Evolutionary conservation across 1,140 invertebrate genomes (phyloP), one percentile per base, ranked within the genome.

Genomic region (Hydropsyche tenuis): DNA sequence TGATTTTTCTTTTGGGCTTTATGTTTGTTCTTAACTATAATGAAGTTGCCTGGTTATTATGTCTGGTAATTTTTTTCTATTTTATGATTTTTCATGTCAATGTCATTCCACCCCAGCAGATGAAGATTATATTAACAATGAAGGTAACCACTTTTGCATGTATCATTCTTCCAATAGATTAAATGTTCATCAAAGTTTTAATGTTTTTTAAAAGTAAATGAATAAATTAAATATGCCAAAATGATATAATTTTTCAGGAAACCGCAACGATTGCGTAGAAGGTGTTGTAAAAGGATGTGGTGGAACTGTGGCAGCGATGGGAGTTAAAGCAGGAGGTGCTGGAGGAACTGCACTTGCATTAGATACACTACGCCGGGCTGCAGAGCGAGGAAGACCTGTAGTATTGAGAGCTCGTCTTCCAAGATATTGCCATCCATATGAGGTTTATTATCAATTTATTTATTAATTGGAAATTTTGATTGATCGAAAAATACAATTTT

Each of bases 341-440:
- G 87, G 90, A 80, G 86, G 87, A 80, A 86, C 89, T 77, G 86
- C 92, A 81, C 89, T 90, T 30, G 85, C 86, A 69, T n/a, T 60
- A 23, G 90, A 92, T 82, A 90, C 90, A 11, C 84, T 92, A 46
- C 87, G 88, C 80, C 88, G 91, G 79, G 89, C 91, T 73, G 86
- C 88, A 75, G 89, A 92, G 81, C 85, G 90, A 79, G 91, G 90
- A 60, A 88, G 90, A 80, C 89, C 90, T 73, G 88, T 92, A 48
- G 82, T 89, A 46, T 85, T 89, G 12, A 86, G 91, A 75, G 85
- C 89, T 70, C 85, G 92, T 46, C 82, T 93, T 56, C 91, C 92
- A 0, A 84, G 93, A 77, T 91, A 91, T 78, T 88, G 90, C 53
- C 90, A 91, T 80, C 86, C 86, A 63, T 86, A 88, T 77, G 84